Base-by-base conservation (phyloP, 2,797 vertebrate species). In the Sibirionetta formosa region DNA sequence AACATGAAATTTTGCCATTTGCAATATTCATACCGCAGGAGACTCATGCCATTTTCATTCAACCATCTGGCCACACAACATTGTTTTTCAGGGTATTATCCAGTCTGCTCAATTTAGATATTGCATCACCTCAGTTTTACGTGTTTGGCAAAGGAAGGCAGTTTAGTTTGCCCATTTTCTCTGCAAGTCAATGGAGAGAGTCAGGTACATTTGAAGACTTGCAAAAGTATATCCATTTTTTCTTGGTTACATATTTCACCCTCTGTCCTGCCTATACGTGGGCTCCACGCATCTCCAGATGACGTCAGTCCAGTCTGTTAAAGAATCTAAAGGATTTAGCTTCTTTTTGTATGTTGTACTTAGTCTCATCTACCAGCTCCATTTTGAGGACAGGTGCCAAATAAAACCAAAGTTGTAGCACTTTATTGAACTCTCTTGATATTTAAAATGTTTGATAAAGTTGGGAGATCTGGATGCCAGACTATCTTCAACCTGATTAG, bases 41-140 rank as follows among this genome's bases (percentile, higher is more conserved):
- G 93, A 95, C 87, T 95, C 88, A 93, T 90, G 91, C 90, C 96
- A 96, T 94, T 96, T 93, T 94, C 88, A 80, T 95, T 96, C 94
- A 96, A 86, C 96, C 96, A 96, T 96, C 95, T 97, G 96, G 93
- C 82, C 91, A 91, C 70, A 90, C 75, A 94, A 91, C 90, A 93
- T 92, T 96, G 91, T 95, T 96, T 96, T 88, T 87, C 92, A 93
- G 92, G 86, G 82, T 90, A 92, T 92, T 94, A 95, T 95, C 82
- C 92, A 96, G 54, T 58, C 88, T 95, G 90, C 58, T 95, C 77
- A 94, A 93, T 95, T 95, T 94, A 91, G 96, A 72, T 65, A 95
- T 86, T 96, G 77, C 94, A 94, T 95, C 94, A 97, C 89, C 86
- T 95, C 77, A 61, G 66, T 82, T 93, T 73, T 90, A 94, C 0